Conservation (phyloP, 2,113 vertebrate genomes). For the Glareola pratincola region DNA sequence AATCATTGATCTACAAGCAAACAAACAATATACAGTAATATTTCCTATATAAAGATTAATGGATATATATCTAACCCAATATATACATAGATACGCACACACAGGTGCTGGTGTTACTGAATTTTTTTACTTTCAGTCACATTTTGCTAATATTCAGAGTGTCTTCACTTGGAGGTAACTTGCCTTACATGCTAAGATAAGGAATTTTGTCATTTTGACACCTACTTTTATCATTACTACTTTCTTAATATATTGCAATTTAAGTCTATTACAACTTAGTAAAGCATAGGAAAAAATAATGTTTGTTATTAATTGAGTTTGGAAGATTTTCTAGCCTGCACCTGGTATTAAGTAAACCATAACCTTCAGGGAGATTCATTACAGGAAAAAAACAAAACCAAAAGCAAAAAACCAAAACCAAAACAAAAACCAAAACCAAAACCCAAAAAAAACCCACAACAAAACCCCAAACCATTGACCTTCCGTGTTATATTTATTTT, state of each 20-base stretch:
- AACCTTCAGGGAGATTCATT: background rate
- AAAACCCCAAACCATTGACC: background rate
- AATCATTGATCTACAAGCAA: background rate
- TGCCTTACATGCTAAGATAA: background rate
- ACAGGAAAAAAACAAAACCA: background rate
- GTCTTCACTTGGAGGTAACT: background rate
- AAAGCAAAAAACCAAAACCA: too few species aligned
- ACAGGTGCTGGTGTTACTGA: accelerated
- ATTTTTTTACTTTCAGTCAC: background rate
- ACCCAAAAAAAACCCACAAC: background rate
- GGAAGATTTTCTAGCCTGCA: background rate
- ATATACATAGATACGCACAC: background rate
- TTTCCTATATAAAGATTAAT: background rate
- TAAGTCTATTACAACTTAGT: too few species aligned
- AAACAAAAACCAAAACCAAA: background rate
- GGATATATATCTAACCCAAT: background rate
- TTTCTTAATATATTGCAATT: background rate
- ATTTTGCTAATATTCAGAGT: background rate
- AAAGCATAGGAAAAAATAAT: background rate
- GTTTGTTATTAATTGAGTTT: background rate
- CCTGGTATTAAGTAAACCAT: background rate
- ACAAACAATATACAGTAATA: background rate
- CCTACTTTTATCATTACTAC: background rate
- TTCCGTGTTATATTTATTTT: background rate
- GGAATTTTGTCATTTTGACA: background rate